Conservation (phyloP, 2,888 invertebrate species). For the Malacosoma neustria region DNA sequence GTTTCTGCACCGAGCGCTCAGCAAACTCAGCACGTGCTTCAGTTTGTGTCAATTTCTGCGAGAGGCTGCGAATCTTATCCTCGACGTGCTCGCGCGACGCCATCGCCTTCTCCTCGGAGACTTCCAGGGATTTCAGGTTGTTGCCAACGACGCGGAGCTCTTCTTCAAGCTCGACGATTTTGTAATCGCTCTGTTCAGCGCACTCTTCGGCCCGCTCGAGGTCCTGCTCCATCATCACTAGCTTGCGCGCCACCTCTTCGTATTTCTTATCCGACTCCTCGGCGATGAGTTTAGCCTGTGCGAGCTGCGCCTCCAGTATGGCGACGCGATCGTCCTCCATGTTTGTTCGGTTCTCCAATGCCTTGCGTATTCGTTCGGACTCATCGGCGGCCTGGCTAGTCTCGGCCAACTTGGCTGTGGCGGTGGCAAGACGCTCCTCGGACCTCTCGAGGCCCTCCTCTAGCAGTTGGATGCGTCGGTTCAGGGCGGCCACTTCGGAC, state of each 20-base stretch:
- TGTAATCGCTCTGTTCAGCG: constrained; percentile 95
- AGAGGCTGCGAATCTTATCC: constrained; percentile 83
- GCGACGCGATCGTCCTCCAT: constrained; percentile 99
- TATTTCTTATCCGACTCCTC: constrained; percentile 99
- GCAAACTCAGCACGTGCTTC: constrained; percentile 99
- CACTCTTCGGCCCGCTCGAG: constrained; percentile 99
- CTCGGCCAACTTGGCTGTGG: constrained; percentile 98
- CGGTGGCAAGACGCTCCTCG: constrained; percentile 97
- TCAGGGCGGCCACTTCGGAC: constrained; percentile 98
- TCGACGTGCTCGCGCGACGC: constrained; percentile 82
- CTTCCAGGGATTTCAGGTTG: constrained; percentile 99
- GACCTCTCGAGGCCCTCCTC: constrained; percentile 99
- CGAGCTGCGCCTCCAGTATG: constrained; percentile 96
- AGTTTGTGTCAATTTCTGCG: constrained; percentile 87
- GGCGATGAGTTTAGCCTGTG: constrained; percentile 99
- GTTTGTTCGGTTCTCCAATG: constrained; percentile 98
- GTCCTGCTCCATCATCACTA: constrained; percentile 99
- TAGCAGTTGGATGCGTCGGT: constrained; percentile 98
- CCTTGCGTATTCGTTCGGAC: constrained; percentile 99
- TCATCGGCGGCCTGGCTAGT: constrained; percentile 99
- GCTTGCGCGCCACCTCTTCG: constrained; percentile 99
- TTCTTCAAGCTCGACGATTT: constrained; percentile 99
- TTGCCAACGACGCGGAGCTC: constrained; percentile 99
- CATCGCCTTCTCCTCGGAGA: constrained; percentile 97
- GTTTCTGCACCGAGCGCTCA: constrained; percentile 99